Percentiles rank a stretch among this genome's conserved stretches.
Evolutionary conservation across 2,888 invertebrate genomes (phyloP).

Genomic region (Drosophila quasianomalipes): DNA sequence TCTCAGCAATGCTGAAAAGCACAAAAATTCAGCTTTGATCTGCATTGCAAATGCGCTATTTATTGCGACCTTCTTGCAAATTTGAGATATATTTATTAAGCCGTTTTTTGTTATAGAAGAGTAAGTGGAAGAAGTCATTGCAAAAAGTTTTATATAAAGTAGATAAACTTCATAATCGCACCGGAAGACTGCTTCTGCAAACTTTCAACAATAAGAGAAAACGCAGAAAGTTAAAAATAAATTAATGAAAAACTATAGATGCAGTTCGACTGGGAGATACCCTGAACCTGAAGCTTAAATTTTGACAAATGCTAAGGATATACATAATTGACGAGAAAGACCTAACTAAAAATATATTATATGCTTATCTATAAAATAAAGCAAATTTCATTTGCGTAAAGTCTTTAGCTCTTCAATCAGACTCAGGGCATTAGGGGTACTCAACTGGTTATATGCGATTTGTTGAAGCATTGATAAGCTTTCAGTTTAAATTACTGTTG

Average conservation of each 20-base stretch:
- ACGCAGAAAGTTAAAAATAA: not conserved
- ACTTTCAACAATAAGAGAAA: not conserved
- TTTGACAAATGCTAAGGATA: not conserved
- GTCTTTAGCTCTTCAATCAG: not conserved
- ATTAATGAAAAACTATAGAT: not conserved
- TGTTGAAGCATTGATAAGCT: not conserved
- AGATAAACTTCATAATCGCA: not conserved
- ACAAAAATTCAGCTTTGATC: slow-evolving; percentile 12
- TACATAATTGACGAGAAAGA: not conserved
- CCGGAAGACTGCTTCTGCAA: not conserved
- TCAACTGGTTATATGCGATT: not conserved
- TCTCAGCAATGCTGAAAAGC: not conserved
- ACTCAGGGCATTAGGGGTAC: not conserved
- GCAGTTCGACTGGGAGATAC: not conserved
- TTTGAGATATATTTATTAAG: not conserved
- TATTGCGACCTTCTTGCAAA: not conserved
- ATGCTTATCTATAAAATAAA: not conserved
- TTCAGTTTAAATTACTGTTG: not conserved
- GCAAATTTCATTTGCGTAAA: not conserved
- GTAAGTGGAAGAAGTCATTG: not conserved
- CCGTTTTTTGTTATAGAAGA: not conserved
- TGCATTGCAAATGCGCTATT: slow-evolving; percentile 11
- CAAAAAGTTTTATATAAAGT: not conserved
- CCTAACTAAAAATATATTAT: not conserved
- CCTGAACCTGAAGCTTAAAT: not conserved